Evolutionary conservation across 1,140 invertebrate species (phyloP).

Genomic region (Pseudoatta argentina): DNA sequence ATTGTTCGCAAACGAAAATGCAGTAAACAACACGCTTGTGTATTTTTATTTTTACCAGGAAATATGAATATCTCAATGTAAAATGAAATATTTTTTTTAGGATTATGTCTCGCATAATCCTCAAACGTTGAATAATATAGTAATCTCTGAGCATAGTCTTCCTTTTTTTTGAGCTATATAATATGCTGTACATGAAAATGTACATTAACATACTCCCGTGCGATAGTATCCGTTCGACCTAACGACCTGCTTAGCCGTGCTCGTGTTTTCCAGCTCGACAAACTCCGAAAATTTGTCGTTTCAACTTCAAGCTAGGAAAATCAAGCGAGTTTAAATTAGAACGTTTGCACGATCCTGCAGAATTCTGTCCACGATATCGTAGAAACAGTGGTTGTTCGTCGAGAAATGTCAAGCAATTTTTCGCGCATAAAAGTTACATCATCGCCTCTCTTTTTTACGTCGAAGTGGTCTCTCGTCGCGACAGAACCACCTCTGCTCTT

Average conservation of each 20-base stretch:
- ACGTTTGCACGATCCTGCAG: slow-evolving; percentile 11
- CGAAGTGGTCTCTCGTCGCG: slow-evolving; percentile 4
- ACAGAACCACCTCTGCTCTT: slow-evolving; percentile 15
- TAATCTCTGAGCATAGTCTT: background rate
- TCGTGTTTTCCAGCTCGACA: slow-evolving; percentile 8
- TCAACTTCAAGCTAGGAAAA: slow-evolving; percentile 47
- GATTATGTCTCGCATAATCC: background rate
- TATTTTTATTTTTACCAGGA: background rate
- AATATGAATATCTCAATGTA: slow-evolving; percentile 5
- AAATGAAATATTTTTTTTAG: slow-evolving; percentile 11
- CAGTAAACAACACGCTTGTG: background rate
- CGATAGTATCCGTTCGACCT: slow-evolving; percentile 33
- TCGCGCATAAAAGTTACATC: slow-evolving; percentile 16
- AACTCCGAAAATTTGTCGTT: slow-evolving; percentile 58
- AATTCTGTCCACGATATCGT: background rate
- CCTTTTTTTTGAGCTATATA: background rate
- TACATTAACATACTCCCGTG: slow-evolving; percentile 7
- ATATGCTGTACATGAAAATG: background rate
- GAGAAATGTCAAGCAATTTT: slow-evolving; percentile 26
- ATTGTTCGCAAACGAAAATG: slow-evolving; percentile 10
- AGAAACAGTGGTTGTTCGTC: background rate
- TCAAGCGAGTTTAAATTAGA: slow-evolving; percentile 47
- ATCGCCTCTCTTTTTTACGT: background rate
- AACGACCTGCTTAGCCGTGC: slow-evolving; percentile 39
- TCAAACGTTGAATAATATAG: background rate